Evolutionary conservation across 2,888 invertebrate species (phyloP), one percentile per base, ranked within the genome.

Genomic region (Aleiodes leptofemur): DNA sequence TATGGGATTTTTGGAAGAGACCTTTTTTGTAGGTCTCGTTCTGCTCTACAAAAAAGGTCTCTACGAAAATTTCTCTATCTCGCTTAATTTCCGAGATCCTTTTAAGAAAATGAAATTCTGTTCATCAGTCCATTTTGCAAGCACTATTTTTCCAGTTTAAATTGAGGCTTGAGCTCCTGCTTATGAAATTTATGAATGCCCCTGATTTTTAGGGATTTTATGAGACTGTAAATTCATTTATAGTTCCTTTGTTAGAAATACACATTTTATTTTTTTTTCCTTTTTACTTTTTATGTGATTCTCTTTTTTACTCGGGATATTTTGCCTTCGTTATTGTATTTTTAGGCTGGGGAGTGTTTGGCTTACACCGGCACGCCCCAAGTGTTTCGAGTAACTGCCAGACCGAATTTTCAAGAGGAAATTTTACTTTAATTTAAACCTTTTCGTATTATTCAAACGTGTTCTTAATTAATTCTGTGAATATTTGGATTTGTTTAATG

Each of bases 281-380:
- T 13, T 51, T 57, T 59, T 14, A 43, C 43, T 59, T 38, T 59
- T 31, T 23, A 23, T 23, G 38, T 11, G n/a, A n/a, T 34, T 59
- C 51, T 53, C 70, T 14, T 13, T 29, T 23, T 23, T 23, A 23
- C 23, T 61, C 38, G 31, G 59, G 29, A n/a, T 59, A 55, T 50
- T 66, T 66, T 55, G n/a, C 43, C 43, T 74, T 74, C 64, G 70
- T 70, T 74, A 74, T 74, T 74, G 70, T 74, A 74, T 74, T 74
- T 74, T 74, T 74, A 74, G 74, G 69, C 61, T 16, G 69, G 14
- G 55, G 34, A 59, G 55, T 64, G 64, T 64, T 74, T 70, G 64
- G 48, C 68, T 34, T 68, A 57, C 31, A 38, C 51, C n/a, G 51
- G 16, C 72, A 70, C 74, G 70, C 74, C 74, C 70, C 61, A 55